A percentile compares a stretch with the other conserved stretches of the same genome.
Evolutionary conservation across 2,113 vertebrate genomes (phyloP).

Genomic region (Mus pahari): DNA sequence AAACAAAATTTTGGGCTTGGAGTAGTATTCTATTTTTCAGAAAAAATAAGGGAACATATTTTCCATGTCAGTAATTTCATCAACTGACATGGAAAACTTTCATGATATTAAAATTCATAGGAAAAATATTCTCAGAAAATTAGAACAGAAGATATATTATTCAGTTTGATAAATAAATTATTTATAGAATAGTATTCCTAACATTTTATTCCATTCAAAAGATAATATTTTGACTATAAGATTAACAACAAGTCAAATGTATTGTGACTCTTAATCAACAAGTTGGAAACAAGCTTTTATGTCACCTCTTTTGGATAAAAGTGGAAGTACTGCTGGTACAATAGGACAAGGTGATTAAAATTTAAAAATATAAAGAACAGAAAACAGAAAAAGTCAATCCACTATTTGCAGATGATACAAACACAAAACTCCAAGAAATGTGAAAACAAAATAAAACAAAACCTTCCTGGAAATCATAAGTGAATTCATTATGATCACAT

Average conservation of each 20-base stretch:
- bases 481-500: not conserved
- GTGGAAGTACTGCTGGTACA: not conserved
- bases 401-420: not conserved
- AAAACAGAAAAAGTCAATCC: not conserved
- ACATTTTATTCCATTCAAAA: not conserved
- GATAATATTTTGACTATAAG: not conserved
- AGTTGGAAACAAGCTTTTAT: not conserved
- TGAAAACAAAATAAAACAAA: not conserved
- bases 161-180: not conserved
- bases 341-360: not conserved
- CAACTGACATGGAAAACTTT: not conserved
- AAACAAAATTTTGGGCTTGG: not conserved
- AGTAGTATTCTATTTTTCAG: not conserved
- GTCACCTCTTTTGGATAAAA: not conserved
- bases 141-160: not conserved
- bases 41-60: not conserved
- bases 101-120: not conserved
- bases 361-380: not conserved
- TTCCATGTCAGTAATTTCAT: not conserved
- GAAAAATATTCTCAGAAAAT: not conserved
- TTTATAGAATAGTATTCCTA: not conserved
- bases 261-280: not conserved
- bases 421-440: not conserved
- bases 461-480: not conserved
- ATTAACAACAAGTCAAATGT: not conserved